phyloP scores from a whole-genome alignment of 2,888 invertebrate genomes.

The Dicyrtomina minuta region DNA sequence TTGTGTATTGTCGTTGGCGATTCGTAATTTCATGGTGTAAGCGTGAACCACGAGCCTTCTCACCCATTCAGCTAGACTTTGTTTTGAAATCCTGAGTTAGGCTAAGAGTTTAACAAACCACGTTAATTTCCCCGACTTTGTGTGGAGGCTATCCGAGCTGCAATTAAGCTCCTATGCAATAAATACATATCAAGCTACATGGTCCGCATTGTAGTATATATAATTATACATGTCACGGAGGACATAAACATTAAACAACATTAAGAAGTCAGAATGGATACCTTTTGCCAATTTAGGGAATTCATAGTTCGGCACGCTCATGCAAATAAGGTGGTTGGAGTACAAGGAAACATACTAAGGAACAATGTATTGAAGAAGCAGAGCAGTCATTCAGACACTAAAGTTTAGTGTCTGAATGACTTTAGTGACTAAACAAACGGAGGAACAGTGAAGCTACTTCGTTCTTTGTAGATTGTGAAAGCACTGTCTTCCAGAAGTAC shows the following conservation, averaged over 20 bases:
- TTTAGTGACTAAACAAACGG: no score
- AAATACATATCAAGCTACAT: no score
- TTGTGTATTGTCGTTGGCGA: no score
- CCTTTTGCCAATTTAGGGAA: constrained; percentile 20
- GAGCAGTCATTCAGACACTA: not conserved
- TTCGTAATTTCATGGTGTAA: no score
- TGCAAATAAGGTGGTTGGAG: constrained; percentile 6
- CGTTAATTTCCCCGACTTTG: constrained; percentile 14
- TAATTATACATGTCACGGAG: not conserved
- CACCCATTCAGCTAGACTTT: not conserved
- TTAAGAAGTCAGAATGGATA: constrained; percentile 24
- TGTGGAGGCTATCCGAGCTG: no score
- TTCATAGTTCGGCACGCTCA: constrained; percentile 17
- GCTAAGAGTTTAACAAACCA: constrained; percentile 16
- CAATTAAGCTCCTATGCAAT: no score
- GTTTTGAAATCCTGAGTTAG: constrained; percentile 17
- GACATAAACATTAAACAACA: constrained; percentile 27
- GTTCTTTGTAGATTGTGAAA: not conserved
- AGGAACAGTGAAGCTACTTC: no score
- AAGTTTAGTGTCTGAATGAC: not conserved
- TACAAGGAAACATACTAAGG: no score
- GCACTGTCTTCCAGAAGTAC: constrained; percentile 12
- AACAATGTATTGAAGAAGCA: no score
- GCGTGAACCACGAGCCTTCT: no score
- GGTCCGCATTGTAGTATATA: no score